Evolutionary conservation across 2,113 vertebrate genomes (phyloP), one percentile per base, ranked within the genome.

Genomic region (Centropristis striata): DNA sequence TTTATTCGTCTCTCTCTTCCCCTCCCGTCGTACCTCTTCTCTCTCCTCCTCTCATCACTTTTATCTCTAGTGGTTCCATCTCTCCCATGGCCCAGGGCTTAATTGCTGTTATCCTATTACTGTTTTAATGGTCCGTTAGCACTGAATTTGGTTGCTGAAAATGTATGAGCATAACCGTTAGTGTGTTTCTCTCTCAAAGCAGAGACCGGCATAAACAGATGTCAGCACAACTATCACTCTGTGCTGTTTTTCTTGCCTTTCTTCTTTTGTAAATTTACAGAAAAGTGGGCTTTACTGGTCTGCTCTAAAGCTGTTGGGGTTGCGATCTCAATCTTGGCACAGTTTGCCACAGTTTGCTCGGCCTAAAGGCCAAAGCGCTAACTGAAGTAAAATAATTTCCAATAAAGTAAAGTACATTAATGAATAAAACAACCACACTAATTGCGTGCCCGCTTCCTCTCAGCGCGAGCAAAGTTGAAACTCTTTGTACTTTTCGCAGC

Each of bases 101-200:
- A 78, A 90, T 91, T 86, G 82, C 79, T 54, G 64, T 86, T 83
- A 88, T 87, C 78, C 83, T 86, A 82, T 88, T 89, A 84, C 75
- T 80, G 64, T 84, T 88, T 90, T 89, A 86, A 89, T 89, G 80
- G 57, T 83, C 64, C 28, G 71, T 86, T 85, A 80, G 74, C 67
- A 67, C 49, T 81, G 74, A 80, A 72, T 81, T 80, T 54, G 60
- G 71, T 77, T 87, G 86, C 85, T 86, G 57, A 75, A 86, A 91
- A 85, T 87, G 70, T 81, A 77, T 64, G 70, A 88, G 81, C 76
- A 32, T 82, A 67, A 72, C 58, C 61, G 61, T 84, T 68, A 23
- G 50, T 72, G 47, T n/a, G 44, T 47, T 46, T 39, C 47, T 66
- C 51, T 75, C 39, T 73, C 55, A 41, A 74, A 86, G 71, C 74